Evolutionary conservation across 64 coral and sea anemone genomes (phyloP).

Genomic region (Platygyra sinensis): DNA sequence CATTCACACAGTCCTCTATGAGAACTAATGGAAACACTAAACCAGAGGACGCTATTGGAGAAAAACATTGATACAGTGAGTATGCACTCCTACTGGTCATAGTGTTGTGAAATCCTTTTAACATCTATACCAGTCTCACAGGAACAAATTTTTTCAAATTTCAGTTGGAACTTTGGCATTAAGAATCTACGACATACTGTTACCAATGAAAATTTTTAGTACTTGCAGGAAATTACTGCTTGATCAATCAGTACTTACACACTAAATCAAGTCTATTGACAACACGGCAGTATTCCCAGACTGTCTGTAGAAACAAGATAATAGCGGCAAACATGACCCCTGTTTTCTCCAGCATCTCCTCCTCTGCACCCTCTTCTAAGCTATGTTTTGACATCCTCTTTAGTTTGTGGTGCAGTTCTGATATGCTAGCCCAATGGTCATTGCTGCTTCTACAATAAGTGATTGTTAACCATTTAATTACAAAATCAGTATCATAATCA

Average conservation of each 20-base stretch:
- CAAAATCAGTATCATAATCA: too few species aligned
- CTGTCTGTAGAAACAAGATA: constrained; percentile 88
- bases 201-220: too few species aligned
- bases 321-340: constrained; percentile 89
- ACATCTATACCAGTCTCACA: too few species aligned
- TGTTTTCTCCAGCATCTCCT: constrained; percentile 75
- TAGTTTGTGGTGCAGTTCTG: constrained; percentile 87
- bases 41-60: constrained; percentile 5
- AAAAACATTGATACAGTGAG: background rate
- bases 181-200: too few species aligned
- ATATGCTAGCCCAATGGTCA: constrained; percentile 87
- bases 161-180: too few species aligned
- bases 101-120: too few species aligned
- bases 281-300: constrained; percentile 96
- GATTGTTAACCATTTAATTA: background rate
- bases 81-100: too few species aligned
- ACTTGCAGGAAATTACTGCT: too few species aligned
- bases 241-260: constrained; percentile 51
- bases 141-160: too few species aligned
- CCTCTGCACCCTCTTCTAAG: constrained; percentile 25
- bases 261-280: constrained; percentile 84
- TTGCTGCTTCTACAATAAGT: constrained; percentile 77
- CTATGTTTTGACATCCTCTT: constrained; percentile 86
- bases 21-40: constrained; percentile 15
- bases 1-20: constrained; percentile 7